Evolutionary conservation across 2,113 vertebrate species (phyloP).

Genomic region (Alectura lathami): DNA sequence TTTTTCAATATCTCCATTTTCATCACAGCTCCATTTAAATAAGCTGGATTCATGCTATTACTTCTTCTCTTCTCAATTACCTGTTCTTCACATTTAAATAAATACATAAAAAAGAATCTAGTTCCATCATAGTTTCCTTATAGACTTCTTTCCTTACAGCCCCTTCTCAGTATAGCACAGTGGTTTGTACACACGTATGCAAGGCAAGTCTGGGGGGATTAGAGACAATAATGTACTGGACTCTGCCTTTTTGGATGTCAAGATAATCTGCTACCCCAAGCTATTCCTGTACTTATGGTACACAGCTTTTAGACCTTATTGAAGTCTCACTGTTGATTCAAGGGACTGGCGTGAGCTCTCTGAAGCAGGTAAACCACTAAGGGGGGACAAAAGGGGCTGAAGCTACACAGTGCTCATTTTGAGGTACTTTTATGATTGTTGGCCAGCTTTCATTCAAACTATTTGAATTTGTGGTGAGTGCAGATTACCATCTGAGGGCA

Average conservation of each 20-base stretch:
- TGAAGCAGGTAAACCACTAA: constrained; percentile 37
- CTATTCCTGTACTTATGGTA: not conserved
- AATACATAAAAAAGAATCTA: not conserved
- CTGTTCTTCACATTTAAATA: not conserved
- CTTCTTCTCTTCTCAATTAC: not conserved
- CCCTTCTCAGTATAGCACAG: not conserved
- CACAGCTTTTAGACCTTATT: not conserved
- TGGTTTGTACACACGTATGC: not conserved
- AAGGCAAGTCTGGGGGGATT: not conserved
- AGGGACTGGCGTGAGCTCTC: not conserved
- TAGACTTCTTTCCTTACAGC: not conserved
- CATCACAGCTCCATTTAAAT: not conserved
- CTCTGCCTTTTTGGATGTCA: not conserved
- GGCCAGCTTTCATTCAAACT: constrained; percentile 22
- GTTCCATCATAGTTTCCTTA: not conserved
- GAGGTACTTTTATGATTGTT: not conserved
- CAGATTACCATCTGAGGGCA: constrained; percentile 60
- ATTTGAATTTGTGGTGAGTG: constrained; percentile 39
- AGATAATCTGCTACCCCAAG: not conserved
- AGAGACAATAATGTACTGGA: not conserved
- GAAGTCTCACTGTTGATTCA: not conserved
- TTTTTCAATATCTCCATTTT: not conserved
- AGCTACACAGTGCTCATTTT: constrained; percentile 2
- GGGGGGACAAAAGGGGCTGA: constrained; percentile 5
- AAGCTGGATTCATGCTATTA: not conserved